phyloP scores from a whole-genome alignment of 2,888 invertebrate genomes.

The Phanerotoma sp. region DNA sequence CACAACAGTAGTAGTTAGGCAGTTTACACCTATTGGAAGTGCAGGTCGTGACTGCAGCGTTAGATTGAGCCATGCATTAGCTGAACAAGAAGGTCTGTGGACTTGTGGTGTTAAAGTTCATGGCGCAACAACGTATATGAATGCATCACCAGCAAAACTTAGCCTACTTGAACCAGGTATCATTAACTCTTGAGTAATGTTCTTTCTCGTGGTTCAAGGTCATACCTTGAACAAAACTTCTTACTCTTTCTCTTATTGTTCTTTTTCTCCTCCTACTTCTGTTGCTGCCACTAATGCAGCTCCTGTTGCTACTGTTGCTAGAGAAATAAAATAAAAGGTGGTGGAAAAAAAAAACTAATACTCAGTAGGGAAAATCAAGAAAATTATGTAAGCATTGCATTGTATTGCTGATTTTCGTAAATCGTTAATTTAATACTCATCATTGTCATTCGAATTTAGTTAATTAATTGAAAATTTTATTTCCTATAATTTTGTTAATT shows the following conservation, averaged over 20 bases:
- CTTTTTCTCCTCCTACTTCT: too few species aligned
- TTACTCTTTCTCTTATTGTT: background rate
- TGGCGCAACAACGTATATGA: constrained; percentile 49
- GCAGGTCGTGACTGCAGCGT: constrained; percentile 55
- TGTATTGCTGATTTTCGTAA: too few species aligned
- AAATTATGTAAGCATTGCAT: too few species aligned
- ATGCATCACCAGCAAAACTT: constrained; percentile 53
- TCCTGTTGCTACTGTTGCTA: too few species aligned
- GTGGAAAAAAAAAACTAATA: too few species aligned
- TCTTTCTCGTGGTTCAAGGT: background rate
- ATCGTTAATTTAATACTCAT: too few species aligned
- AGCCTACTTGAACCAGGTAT: constrained; percentile 56
- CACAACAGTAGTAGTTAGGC: constrained; percentile 52
- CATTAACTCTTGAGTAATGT: constrained; percentile 43
- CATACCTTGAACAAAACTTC: background rate
- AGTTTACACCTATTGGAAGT: constrained; percentile 49
- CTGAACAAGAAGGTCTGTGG: constrained; percentile 55
- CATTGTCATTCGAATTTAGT: too few species aligned
- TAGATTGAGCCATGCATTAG: constrained; percentile 48
- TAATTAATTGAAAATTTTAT: too few species aligned
- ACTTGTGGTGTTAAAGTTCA: constrained; percentile 52
- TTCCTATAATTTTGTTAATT: too few species aligned
- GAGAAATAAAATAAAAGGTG: too few species aligned
- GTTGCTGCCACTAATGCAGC: too few species aligned
- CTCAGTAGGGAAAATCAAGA: too few species aligned